Conservation (phyloP, 2,113 vertebrate species). For the Boleophthalmus pectinirostris region DNA sequence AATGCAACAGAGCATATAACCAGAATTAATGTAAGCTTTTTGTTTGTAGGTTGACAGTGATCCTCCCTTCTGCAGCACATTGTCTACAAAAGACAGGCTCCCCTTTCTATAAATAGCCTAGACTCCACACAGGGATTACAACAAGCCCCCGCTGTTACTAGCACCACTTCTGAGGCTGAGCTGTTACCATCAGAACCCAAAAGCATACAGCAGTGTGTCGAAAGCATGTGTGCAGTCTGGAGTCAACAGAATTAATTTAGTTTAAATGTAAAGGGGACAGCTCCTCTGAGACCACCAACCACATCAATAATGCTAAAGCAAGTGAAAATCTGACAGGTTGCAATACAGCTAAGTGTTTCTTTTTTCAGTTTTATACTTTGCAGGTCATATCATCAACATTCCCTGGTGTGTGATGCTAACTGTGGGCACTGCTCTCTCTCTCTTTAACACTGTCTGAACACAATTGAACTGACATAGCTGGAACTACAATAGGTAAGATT, state of each 20-base stretch:
- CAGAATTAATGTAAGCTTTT: constrained; percentile 19
- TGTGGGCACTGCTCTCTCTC: too few species aligned
- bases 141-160: constrained; percentile 36
- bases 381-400: too few species aligned
- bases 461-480: too few species aligned
- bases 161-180: constrained; percentile 23
- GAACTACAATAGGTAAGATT: too few species aligned
- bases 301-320: constrained; percentile 23
- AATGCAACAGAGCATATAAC: not conserved
- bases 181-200: constrained; percentile 14
- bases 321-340: constrained; percentile 4
- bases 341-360: not conserved
- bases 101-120: constrained; percentile 60
- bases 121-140: constrained; percentile 22
- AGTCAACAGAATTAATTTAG: constrained; percentile 18
- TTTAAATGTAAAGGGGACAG: constrained; percentile 49
- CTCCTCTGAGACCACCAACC: constrained; percentile 31
- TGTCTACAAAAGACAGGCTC: constrained; percentile 47
- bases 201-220: not conserved
- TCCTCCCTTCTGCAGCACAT: constrained; percentile 48
- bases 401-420: too few species aligned
- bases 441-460: too few species aligned
- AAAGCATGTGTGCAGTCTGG: not conserved
- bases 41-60: constrained; percentile 16
- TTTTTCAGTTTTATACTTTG: too few species aligned